Conservation (phyloP, 2,888 invertebrate genomes). For the Conops quadrifasciatus region DNA sequence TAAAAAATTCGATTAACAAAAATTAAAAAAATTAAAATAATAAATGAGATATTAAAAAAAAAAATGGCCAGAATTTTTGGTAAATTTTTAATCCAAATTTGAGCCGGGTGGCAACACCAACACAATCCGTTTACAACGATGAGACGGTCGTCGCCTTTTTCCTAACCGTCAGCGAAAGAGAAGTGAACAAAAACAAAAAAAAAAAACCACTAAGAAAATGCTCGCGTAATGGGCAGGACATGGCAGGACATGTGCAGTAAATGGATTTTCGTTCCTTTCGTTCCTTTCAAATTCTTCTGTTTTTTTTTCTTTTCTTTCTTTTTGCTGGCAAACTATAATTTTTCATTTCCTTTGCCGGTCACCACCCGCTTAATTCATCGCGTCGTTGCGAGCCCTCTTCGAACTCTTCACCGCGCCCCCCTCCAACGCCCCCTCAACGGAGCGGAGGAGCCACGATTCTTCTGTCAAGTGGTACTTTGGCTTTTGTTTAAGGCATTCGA, state of each 20-base stretch:
- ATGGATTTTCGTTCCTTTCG: constrained; percentile 47
- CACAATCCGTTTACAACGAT: not conserved
- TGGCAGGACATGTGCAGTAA: constrained; percentile 56
- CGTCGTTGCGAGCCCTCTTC: constrained; percentile 24
- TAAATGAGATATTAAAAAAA: too few relatives aligned
- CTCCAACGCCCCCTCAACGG: not conserved
- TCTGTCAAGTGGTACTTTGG: not conserved
- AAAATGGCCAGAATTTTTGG: too few relatives aligned
- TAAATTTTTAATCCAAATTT: too few relatives aligned
- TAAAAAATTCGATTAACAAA: too few relatives aligned
- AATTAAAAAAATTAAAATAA: too few relatives aligned
- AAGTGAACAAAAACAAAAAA: constrained; percentile 3
- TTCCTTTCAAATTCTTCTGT: constrained; percentile 41
- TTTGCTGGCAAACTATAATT: constrained; percentile 16
- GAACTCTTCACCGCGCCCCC: not conserved
- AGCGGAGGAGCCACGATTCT: not conserved
- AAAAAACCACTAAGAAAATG: constrained; percentile 8
- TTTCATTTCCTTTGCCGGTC: constrained; percentile 15
- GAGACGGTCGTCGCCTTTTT: not conserved
- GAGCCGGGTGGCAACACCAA: too few relatives aligned
- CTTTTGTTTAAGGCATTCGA: not conserved
- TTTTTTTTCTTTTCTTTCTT: too few relatives aligned
- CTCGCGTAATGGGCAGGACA: not conserved
- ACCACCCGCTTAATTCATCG: constrained; percentile 30
- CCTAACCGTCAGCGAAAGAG: not conserved